Conservation (phyloP, 2,888 invertebrate genomes). For the Amblyjoppa fuscipennis region DNA sequence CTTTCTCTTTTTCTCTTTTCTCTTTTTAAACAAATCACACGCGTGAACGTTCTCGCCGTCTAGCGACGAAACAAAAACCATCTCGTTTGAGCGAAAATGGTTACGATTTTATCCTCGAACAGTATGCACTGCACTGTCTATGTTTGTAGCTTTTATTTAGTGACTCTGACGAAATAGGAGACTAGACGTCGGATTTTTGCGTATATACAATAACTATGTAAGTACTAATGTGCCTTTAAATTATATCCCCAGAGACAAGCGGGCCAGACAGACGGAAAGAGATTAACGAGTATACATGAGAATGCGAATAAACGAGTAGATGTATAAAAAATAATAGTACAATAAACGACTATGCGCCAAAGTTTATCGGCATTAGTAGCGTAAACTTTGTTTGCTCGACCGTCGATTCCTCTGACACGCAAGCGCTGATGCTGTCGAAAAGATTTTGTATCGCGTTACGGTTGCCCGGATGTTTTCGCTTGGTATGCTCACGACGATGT, state of each 20-base stretch:
- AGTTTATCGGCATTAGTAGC: slow-evolving; percentile 82
- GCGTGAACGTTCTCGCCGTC: slow-evolving; percentile 10
- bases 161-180: slow-evolving; percentile 37
- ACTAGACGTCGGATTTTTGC: slow-evolving; percentile 16
- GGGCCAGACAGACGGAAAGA: not conserved
- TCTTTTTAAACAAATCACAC: slow-evolving; percentile 1
- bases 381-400: slow-evolving; percentile 81
- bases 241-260: too few relatives aligned
- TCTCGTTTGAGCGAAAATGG: not conserved
- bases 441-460: slow-evolving; percentile 81
- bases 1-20: too few relatives aligned
- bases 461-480: slow-evolving; percentile 81
- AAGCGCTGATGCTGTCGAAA: slow-evolving; percentile 81
- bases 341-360: slow-evolving; percentile 73
- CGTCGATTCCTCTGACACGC: slow-evolving; percentile 78
- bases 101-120: too few relatives aligned
- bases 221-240: too few relatives aligned
- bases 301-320: slow-evolving; percentile 20
- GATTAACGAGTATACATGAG: slow-evolving; percentile 7
- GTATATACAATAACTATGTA: slow-evolving; percentile 22
- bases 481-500: slow-evolving; percentile 83
- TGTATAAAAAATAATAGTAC: slow-evolving; percentile 41
- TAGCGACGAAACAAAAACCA: slow-evolving; percentile 6
- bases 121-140: too few relatives aligned
- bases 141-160: slow-evolving; percentile 28